A percentile compares a stretch with the other conserved stretches of the same genome.
Conservation (phyloP, 1,140 invertebrate species). For the Drosophila bocki region DNA sequence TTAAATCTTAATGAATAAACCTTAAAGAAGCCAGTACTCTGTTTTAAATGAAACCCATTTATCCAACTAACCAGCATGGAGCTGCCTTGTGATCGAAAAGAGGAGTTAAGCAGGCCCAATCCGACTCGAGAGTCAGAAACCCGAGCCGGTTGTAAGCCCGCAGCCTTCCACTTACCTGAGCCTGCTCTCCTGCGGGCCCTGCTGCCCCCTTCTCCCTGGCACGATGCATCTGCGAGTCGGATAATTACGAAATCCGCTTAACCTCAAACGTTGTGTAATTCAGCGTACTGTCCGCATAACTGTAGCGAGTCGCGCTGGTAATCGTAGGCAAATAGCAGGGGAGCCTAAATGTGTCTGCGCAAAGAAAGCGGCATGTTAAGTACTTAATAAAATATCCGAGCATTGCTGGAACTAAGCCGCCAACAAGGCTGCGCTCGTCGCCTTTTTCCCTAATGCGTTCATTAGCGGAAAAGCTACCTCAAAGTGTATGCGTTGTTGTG, state of each 20-base stretch:
- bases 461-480: constrained; percentile 82
- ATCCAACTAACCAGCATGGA: not conserved
- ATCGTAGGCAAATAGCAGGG: constrained; percentile 50
- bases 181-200: constrained; percentile 3
- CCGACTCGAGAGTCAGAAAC: constrained; percentile 32
- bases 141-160: constrained; percentile 35
- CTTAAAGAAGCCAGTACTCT: not conserved
- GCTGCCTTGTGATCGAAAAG: constrained; percentile 34
- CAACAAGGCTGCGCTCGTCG: constrained; percentile 63
- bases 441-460: constrained; percentile 75
- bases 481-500: constrained; percentile 76
- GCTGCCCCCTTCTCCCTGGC: not conserved
- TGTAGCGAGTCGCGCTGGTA: constrained; percentile 65
- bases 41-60: constrained; percentile 3
- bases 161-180: constrained; percentile 36
- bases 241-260: constrained; percentile 83
- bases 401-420: constrained; percentile 64
- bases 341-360: constrained; percentile 54
- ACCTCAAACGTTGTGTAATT: constrained; percentile 84
- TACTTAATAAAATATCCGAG: constrained; percentile 72
- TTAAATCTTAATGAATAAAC: not conserved
- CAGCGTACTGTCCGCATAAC: constrained; percentile 64
- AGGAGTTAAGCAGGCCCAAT: constrained; percentile 29
- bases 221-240: constrained; percentile 64
- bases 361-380: constrained; percentile 57